Evolutionary conservation across 2,888 invertebrate genomes (phyloP).

Genomic region (Agrochola macilenta): DNA sequence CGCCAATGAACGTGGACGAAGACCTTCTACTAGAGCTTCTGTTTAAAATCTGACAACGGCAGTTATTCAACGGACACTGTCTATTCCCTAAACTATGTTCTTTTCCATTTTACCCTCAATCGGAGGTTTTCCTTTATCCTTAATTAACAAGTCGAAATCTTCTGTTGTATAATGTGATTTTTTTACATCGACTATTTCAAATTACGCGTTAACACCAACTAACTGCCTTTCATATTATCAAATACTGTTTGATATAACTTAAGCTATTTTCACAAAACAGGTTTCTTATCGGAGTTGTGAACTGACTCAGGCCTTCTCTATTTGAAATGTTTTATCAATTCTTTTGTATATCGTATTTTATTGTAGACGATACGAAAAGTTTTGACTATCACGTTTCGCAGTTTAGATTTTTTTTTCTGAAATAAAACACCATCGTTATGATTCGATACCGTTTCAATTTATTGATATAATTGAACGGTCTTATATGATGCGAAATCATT

Average conservation of each 20-base stretch:
- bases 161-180: conserved; percentile 38
- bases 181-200: conserved; percentile 50
- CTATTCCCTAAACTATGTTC: conserved; percentile 32
- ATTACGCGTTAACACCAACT: conserved; percentile 52
- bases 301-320: conserved; percentile 83
- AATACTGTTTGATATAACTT: conserved; percentile 59
- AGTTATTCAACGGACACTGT: conserved; percentile 52
- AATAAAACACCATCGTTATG: conserved; percentile 20
- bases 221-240: conserved; percentile 63
- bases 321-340: conserved; percentile 70
- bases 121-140: conserved; percentile 17
- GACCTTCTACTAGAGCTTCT: conserved; percentile 87
- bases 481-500: conserved; percentile 7
- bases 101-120: conserved; percentile 33
- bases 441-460: conserved; percentile 21
- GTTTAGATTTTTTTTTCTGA: conserved; percentile 32
- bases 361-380: conserved; percentile 48
- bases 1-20: conserved; percentile 89
- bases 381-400: conserved; percentile 38
- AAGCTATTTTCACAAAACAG: conserved; percentile 72
- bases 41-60: conserved; percentile 83
- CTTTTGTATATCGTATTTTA: conserved; percentile 63
- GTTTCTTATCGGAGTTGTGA: conserved; percentile 83
- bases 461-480: conserved; percentile 28
- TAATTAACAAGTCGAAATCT: conserved; percentile 38